These are phyloP conservation scores for Bos javanicus DNA, from an alignment of 2,113 vertebrate species.

Conservation along the genomic window DNA sequence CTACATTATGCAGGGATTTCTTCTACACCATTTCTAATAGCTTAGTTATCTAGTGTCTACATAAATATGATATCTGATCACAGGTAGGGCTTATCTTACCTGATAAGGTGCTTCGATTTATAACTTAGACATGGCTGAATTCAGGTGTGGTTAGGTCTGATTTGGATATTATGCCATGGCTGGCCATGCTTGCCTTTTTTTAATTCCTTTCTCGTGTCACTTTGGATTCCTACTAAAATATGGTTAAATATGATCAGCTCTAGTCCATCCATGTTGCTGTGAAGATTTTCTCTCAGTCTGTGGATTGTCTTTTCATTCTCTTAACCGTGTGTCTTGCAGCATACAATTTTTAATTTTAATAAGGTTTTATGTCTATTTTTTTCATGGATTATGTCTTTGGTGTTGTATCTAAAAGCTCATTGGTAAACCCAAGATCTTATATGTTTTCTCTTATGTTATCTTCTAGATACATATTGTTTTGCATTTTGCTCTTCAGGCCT, in stretches of 20 bases:
- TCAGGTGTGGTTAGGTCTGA: background rate
- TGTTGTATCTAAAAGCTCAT: background rate
- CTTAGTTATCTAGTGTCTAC: background rate
- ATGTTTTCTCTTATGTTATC: background rate
- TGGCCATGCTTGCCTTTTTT: background rate
- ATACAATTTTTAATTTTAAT: background rate
- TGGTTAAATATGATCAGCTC: background rate
- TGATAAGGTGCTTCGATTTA: background rate
- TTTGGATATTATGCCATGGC: background rate
- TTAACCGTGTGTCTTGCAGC: background rate
- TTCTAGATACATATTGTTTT: background rate
- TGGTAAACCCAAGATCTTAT: background rate
- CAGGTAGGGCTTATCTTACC: background rate
- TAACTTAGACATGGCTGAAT: background rate
- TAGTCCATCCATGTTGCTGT: background rate
- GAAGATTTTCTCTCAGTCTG: background rate
- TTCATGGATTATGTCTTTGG: background rate
- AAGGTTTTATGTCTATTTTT: background rate
- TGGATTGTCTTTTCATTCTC: background rate
- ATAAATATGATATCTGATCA: background rate
- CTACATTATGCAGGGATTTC: background rate
- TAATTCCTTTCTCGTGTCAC: background rate
- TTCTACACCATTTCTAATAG: background rate
- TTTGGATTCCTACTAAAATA: background rate
- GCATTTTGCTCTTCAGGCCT: background rate